Evolutionary conservation across 1,140 invertebrate species (phyloP), one percentile per base, ranked within the genome.

Genomic region (Pogonus chalceus): DNA sequence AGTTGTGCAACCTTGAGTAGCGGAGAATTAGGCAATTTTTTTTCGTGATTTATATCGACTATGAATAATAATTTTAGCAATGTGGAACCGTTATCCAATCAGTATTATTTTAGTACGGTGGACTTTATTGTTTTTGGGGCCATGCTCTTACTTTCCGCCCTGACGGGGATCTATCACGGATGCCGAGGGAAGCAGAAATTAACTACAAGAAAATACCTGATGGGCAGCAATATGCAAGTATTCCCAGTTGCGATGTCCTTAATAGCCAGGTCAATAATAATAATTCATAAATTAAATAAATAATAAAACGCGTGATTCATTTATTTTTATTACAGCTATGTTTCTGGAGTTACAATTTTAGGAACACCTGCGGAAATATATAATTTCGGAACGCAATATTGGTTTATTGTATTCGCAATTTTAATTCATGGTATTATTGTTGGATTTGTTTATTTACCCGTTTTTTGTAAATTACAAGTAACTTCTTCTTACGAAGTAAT

Each of bases 331-430:
- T 65, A 52, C 62, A 88, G 85, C 63, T 92, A 92, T 67, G 85
- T 93, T 67, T 93, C 90, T 0, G 90, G 90, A 48, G 87, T 94
- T 24, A 92, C 90, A 7, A 80, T 96, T 54, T 73, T 95, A 14
- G 92, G 90, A 12, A 89, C 85, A 9, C 90, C 90, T 2, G 81
- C 88, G 0, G 90, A 94, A 72, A 85, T 91, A 58, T 93, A 92
- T 66, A 85, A 84, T 69, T 90, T 80, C 67, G 89, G 89, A 1
- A 85, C 85, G 0, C 83, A 90, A 64, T 90, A 90, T 68, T 85
- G 82, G 79, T 70, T 88, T 57, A 85, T 87, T 20, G 75, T 83
- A 12, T 71, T 89, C 26, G 77, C 83, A 1, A 77, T 85, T 39
- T 62, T 77, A 10, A 75, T 87, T 9, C 79, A 84, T 55, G 78